Evolutionary conservation across 2,888 invertebrate species (phyloP), one percentile per base, ranked within the genome.

Genomic region (Epinotia demarniana): DNA sequence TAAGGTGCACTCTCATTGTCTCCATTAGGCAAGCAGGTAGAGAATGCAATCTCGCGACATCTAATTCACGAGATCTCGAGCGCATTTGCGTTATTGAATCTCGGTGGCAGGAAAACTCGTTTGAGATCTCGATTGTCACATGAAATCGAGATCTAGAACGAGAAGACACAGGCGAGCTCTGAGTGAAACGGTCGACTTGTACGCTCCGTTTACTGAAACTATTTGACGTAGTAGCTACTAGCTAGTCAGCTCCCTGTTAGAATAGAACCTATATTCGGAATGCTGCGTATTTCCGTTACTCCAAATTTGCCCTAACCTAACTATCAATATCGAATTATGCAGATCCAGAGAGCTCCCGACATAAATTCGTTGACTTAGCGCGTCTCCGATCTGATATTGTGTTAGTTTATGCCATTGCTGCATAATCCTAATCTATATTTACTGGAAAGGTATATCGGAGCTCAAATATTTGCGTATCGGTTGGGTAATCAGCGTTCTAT

Each of bases 291-390:
- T 53, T n/a, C 16, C 53, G 53, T 53, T 49, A 5, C 49, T 16
- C 13, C 16, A n/a, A 53, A 53, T n/a, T n/a, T 53, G n/a, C 70
- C 79, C 77, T n/a, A n/a, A n/a, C n/a, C 67, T 72, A 77, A 78
- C 79, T 83, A 86, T 87, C 86, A 84, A 81, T 83, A 84, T 83
- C 84, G 84, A 85, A 86, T 88, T 87, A 88, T 88, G 88, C 80
- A 83, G 83, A 87, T 84, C 68, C 75, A 16, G 73, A 49, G 66
- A 57, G 58, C 61, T 57, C 16, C 57, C 55, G 57, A 39, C 61
- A 75, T 64, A 75, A 75, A 66, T 75, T 71, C 55, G 60, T 71
- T 72, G 71, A 67, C 75, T 75, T 71, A 75, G 57, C 75, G 61
- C 61, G 60, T 61, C 73, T 67, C 55, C 43, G 46, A 71, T 66